Evolutionary conservation across 2,113 vertebrate genomes (phyloP).

Genomic region (Oncorhynchus nerka): DNA sequence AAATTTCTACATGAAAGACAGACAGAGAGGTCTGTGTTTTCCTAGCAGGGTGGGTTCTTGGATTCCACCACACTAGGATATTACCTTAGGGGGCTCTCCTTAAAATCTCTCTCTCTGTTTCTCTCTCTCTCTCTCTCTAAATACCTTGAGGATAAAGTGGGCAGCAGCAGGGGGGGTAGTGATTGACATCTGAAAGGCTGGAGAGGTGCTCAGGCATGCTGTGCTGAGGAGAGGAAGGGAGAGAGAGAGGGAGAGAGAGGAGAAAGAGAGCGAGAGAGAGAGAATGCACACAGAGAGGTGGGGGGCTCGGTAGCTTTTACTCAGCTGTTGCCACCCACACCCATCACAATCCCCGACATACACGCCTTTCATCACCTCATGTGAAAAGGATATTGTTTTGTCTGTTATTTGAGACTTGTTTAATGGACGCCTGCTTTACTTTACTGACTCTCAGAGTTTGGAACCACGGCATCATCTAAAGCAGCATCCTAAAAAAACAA

Average conservation of each 20-base stretch:
- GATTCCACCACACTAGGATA: too few species aligned
- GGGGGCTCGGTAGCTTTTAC: conserved; percentile 43
- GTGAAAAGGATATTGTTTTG: conserved; percentile 57
- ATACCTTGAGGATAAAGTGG: conserved; percentile 79
- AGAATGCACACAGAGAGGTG: conserved; percentile 46
- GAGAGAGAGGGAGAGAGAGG: neutral
- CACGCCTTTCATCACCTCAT: conserved; percentile 41
- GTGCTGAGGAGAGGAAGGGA: conserved; percentile 33
- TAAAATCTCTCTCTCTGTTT: conserved; percentile 2
- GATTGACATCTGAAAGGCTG: conserved; percentile 76
- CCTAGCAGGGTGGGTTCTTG: too few species aligned
- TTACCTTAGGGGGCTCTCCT: too few species aligned
- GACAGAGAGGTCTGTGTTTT: too few species aligned
- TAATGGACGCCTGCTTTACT: neutral
- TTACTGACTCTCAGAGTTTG: too few species aligned
- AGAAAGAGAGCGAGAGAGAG: conserved; percentile 7
- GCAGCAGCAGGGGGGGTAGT: conserved; percentile 58
- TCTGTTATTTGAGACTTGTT: conserved; percentile 56
- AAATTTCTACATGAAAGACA: too few species aligned
- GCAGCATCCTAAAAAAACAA: conserved; percentile 50
- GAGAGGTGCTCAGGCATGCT: conserved; percentile 75
- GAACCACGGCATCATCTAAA: conserved; percentile 54
- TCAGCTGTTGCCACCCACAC: conserved; percentile 74
- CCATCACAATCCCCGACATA: conserved; percentile 44
- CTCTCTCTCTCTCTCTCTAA: conserved; percentile 27